A percentile compares a stretch with the other conserved stretches of the same genome.
Conservation (phyloP, 2,113 vertebrate genomes). For the Sprattus sprattus region DNA sequence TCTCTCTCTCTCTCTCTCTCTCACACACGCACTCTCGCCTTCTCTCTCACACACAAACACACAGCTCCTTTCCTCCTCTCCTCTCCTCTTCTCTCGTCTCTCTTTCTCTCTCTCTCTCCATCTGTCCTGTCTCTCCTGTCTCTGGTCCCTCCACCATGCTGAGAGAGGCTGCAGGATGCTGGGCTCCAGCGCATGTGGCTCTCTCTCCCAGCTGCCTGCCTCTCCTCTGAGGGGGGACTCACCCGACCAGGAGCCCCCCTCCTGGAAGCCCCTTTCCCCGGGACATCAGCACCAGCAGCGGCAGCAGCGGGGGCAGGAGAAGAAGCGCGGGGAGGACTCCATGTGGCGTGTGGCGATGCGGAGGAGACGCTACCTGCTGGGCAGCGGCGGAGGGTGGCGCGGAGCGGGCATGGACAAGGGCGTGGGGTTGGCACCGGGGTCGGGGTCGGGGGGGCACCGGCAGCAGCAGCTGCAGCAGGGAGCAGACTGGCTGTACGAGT, state of each 20-base stretch:
- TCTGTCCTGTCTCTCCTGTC: slow-evolving; percentile 39
- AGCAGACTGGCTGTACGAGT: slow-evolving; percentile 95
- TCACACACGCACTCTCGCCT: background rate
- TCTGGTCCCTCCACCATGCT: slow-evolving; percentile 56
- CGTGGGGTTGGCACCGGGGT: slow-evolving; percentile 38
- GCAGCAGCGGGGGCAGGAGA: background rate
- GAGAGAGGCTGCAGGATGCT: slow-evolving; percentile 52
- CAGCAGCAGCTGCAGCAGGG: slow-evolving; percentile 9
- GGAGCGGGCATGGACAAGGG: slow-evolving; percentile 64
- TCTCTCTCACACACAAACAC: background rate
- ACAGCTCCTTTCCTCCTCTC: background rate
- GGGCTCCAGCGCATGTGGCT: slow-evolving; percentile 33
- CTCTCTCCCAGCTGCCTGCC: background rate
- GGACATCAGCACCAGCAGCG: background rate
- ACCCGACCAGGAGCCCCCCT: background rate
- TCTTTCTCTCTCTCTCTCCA: slow-evolving; percentile 3
- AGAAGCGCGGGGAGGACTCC: slow-evolving; percentile 53
- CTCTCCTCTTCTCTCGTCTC: background rate
- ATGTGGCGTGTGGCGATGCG: slow-evolving; percentile 87
- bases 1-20: background rate
- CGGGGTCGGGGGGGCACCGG: slow-evolving; percentile 62
- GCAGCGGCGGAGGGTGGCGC: slow-evolving; percentile 46
- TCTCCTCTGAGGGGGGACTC: slow-evolving; percentile 7
- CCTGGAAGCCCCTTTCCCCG: slow-evolving; percentile 45
- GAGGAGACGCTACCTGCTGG: slow-evolving; percentile 81